Percentiles rank a stretch among this genome's conserved stretches.
Evolutionary conservation across 2,113 vertebrate genomes (phyloP).

Genomic region (Nothobranchius furzeri): DNA sequence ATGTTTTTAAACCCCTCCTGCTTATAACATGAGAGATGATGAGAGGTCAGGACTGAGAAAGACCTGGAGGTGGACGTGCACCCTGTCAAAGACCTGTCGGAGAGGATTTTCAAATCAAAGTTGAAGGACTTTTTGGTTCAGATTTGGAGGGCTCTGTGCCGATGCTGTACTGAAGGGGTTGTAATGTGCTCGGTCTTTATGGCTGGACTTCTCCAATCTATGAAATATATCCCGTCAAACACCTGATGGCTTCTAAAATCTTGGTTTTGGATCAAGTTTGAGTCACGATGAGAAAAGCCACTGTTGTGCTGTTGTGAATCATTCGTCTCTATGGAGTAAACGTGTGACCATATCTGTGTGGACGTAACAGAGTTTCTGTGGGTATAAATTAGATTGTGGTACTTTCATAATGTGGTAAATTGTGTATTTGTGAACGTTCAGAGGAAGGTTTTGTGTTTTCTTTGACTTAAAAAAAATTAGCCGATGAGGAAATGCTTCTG

Average conservation of each 20-base stretch:
- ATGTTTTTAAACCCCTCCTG: constrained; percentile 62
- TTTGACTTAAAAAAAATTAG: neutral
- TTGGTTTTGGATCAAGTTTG: constrained; percentile 21
- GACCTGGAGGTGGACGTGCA: constrained; percentile 31
- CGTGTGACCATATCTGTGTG: constrained; percentile 34
- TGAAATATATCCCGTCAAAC: constrained; percentile 20
- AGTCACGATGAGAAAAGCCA: constrained; percentile 10
- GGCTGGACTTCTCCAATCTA: constrained; percentile 13
- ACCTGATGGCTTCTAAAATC: constrained; percentile 16
- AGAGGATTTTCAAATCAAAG: constrained; percentile 13
- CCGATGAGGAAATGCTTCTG: neutral
- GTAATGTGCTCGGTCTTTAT: constrained; percentile 16
- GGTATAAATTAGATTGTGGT: constrained; percentile 29
- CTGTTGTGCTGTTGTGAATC: constrained; percentile 52
- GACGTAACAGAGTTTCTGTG: constrained; percentile 22
- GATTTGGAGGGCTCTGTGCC: constrained; percentile 9
- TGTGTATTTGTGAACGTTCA: constrained; percentile 45
- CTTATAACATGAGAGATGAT: constrained; percentile 17
- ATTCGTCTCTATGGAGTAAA: constrained; percentile 39
- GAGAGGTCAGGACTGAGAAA: constrained; percentile 33
- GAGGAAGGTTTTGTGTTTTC: constrained; percentile 1
- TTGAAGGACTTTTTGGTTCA: neutral
- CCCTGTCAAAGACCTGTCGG: constrained; percentile 37
- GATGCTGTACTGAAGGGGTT: constrained; percentile 16
- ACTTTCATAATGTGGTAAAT: constrained; percentile 29